Evolutionary conservation across 2,888 invertebrate genomes (phyloP).

Genomic region (Agonopterix alstromeriana): DNA sequence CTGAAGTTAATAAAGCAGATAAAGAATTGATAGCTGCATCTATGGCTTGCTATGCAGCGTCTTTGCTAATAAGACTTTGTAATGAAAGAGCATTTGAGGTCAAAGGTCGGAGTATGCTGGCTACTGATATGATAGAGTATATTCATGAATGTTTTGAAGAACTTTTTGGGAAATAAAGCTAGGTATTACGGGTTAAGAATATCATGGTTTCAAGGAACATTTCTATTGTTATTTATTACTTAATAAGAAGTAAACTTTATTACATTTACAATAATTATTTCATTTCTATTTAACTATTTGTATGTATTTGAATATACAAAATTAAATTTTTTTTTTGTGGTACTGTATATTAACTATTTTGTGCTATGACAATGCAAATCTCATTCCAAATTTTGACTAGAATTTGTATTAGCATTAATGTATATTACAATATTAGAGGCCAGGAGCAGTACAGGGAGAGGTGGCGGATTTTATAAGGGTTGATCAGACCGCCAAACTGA

Average conservation of each 20-base stretch:
- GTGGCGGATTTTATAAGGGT: too few relatives aligned
- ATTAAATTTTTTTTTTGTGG: too few relatives aligned
- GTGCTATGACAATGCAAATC: too few relatives aligned
- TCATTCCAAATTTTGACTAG: too few relatives aligned
- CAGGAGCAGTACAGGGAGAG: too few relatives aligned
- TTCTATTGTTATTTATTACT: neutral
- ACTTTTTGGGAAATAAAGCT: constrained; percentile 41
- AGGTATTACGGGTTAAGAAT: neutral
- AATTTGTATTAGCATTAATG: too few relatives aligned
- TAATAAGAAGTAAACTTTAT: neutral
- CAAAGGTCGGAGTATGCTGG: constrained; percentile 89
- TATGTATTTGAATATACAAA: neutral
- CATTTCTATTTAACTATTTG: neutral
- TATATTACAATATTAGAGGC: too few relatives aligned
- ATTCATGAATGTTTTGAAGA: constrained; percentile 84
- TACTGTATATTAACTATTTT: too few relatives aligned
- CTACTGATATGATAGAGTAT: constrained; percentile 91
- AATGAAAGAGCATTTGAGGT: constrained; percentile 87
- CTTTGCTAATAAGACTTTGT: constrained; percentile 86
- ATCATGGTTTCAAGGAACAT: neutral
- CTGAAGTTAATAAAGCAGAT: constrained; percentile 29
- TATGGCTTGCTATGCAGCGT: constrained; percentile 89
- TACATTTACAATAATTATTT: neutral
- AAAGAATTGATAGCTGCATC: constrained; percentile 75
- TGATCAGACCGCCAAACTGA: too few relatives aligned